These are phyloP conservation scores for Pseudoatta argentina DNA, from an alignment of 1,140 invertebrate species.

Conservation along the genomic window DNA sequence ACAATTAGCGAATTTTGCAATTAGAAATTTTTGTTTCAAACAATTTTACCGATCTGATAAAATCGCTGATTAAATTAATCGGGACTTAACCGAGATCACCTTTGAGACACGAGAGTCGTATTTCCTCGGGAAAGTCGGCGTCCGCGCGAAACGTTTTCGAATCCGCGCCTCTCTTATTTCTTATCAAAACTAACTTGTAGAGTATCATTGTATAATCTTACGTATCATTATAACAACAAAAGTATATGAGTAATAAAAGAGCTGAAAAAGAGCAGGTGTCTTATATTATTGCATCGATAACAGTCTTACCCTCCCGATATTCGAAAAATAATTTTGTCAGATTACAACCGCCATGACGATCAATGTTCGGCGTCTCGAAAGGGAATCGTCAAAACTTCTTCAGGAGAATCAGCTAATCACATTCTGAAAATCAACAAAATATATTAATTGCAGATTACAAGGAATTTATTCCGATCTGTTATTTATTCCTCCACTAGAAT, in stretches of 20 bases:
- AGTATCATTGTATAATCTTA: conserved; percentile 82
- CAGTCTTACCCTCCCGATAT: background rate
- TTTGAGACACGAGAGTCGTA: background rate
- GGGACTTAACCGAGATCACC: background rate
- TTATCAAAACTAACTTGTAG: conserved; percentile 83
- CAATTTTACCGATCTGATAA: background rate
- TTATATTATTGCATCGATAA: background rate
- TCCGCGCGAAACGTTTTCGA: conserved; percentile 20
- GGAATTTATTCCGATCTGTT: too few relatives aligned
- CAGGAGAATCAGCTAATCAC: background rate
- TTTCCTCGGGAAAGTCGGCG: background rate
- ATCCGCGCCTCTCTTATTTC: conserved; percentile 65
- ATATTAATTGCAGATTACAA: background rate
- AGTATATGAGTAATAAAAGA: conserved; percentile 66
- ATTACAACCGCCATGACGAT: background rate
- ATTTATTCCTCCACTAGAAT: too few relatives aligned
- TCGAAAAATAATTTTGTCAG: background rate
- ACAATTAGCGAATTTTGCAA: background rate
- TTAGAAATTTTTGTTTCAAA: background rate
- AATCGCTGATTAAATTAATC: background rate
- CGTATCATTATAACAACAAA: conserved; percentile 80
- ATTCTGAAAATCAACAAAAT: conserved; percentile 19
- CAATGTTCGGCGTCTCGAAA: background rate
- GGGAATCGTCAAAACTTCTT: background rate
- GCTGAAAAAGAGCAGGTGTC: background rate